Evolutionary conservation across 1,140 invertebrate genomes (phyloP).

Genomic region (Halesus radiatus): DNA sequence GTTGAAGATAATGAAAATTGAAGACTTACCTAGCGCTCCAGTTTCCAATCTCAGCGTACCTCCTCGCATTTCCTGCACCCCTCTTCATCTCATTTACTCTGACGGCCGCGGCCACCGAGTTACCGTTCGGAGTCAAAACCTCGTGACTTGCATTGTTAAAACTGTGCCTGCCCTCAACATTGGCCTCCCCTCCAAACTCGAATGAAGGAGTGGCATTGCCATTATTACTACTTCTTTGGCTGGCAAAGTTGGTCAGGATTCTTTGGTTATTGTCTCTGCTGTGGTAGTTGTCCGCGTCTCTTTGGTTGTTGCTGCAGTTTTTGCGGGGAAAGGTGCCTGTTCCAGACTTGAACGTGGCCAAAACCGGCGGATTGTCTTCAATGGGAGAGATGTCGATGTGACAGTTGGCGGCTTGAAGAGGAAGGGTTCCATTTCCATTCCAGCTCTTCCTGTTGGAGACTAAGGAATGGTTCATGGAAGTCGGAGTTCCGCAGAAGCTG

Average conservation of each 20-base stretch:
- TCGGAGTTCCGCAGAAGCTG: slow-evolving; percentile 68
- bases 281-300: slow-evolving; percentile 18
- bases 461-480: slow-evolving; percentile 66
- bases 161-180: neutral
- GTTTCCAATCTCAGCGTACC: slow-evolving; percentile 71
- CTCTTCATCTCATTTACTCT: slow-evolving; percentile 70
- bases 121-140: slow-evolving; percentile 70
- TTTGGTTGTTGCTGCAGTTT: slow-evolving; percentile 41
- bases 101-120: slow-evolving; percentile 63
- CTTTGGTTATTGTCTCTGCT: slow-evolving; percentile 31
- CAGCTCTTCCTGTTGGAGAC: slow-evolving; percentile 69
- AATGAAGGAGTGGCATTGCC: neutral
- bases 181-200: neutral
- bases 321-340: slow-evolving; percentile 56
- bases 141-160: slow-evolving; percentile 59
- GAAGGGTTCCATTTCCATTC: slow-evolving; percentile 69
- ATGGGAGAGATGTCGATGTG: slow-evolving; percentile 42
- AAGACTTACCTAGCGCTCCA: slow-evolving; percentile 65
- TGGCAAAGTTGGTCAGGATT: slow-evolving; percentile 3
- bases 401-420: slow-evolving; percentile 63
- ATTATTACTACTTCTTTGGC: slow-evolving; percentile 14
- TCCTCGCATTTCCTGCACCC: slow-evolving; percentile 66
- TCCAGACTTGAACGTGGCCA: slow-evolving; percentile 67
- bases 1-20: neutral
- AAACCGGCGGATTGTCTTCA: slow-evolving; percentile 57